Evolutionary conservation across 2,113 vertebrate genomes (phyloP), one percentile per base, ranked within the genome.

Genomic region (Meriones unguiculatus): DNA sequence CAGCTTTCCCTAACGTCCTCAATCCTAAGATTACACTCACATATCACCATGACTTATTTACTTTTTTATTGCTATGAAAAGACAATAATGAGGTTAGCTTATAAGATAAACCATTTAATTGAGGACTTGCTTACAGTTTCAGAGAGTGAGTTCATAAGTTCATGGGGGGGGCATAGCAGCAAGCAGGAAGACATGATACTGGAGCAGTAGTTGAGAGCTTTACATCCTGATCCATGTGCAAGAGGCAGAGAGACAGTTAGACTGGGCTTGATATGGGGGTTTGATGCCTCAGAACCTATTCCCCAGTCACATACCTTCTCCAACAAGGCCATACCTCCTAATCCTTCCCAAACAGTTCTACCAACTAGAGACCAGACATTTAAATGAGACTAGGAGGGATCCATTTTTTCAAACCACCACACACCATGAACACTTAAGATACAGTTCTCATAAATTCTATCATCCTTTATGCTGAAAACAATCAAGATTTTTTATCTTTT

Each of bases 361-460:
- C 46, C 46, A 46, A 35, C 69, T 35, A 35, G 18, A 20, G 72
- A 73, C 72, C 72, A 73, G 38, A 11, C n/a, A 73, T 38, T 38
- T 7, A 73, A 73, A 73, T 73, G 7, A 73, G n/a, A 17, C n/a
- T 73, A 38, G 22, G 72, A 38, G n/a, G 72, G 22, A 4, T 2
- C 35, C 7, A 38, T 18, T 73, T 18, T 73, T 25, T 46, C 22
- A 41, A 13, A 67, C 38, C 1, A 75, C 10, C 22, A 75, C 10
- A 41, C 38, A 75, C 14, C 35, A 38, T 24, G 20, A 20, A 35
- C 9, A 38, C 7, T 59, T 85, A 35, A 72, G 32, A 15, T 89
- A 28, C 78, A 87, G 3, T 70, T 92, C 20, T 84, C 46, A 85
- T 92, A 76, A 92, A 73, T 95, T 96, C 90, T 93, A 84, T 52